phyloP scores from a whole-genome alignment of 2,888 invertebrate species.

The Eupeodes latifasciatus region DNA sequence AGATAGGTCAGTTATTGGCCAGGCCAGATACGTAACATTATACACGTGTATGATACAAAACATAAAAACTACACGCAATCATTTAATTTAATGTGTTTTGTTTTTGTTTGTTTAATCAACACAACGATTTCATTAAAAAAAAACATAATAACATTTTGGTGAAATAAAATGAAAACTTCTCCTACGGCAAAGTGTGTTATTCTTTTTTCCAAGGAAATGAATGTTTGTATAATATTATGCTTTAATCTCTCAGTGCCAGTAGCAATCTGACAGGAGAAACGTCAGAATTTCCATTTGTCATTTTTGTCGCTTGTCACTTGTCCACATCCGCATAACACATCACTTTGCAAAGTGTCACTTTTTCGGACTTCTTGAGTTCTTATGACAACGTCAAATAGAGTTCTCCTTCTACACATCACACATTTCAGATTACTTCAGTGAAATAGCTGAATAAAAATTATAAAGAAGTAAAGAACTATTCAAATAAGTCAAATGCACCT shows the following conservation, averaged over 20 bases:
- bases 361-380: background rate
- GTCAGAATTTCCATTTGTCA: conserved; percentile 63
- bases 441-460: background rate
- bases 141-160: conserved; percentile 8
- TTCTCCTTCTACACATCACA: background rate
- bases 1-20: conserved; percentile 43
- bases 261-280: conserved; percentile 44
- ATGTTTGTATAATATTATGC: background rate
- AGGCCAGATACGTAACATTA: conserved; percentile 30
- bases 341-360: conserved; percentile 54
- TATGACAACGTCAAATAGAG: background rate
- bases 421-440: background rate
- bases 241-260: conserved; percentile 47
- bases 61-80: conserved; percentile 12
- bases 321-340: conserved; percentile 66
- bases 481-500: too few species aligned
- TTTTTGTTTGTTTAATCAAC: background rate
- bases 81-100: conserved; percentile 22
- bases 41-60: background rate
- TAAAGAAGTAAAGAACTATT: background rate
- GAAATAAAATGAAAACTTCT: background rate
- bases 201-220: background rate
- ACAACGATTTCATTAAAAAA: conserved; percentile 6
- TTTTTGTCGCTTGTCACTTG: conserved; percentile 35
- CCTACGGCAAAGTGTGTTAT: background rate